Percentiles rank a stretch among this genome's conserved stretches.
Evolutionary conservation across 2,797 vertebrate species (phyloP).

Genomic region (Aldrovandia affinis): DNA sequence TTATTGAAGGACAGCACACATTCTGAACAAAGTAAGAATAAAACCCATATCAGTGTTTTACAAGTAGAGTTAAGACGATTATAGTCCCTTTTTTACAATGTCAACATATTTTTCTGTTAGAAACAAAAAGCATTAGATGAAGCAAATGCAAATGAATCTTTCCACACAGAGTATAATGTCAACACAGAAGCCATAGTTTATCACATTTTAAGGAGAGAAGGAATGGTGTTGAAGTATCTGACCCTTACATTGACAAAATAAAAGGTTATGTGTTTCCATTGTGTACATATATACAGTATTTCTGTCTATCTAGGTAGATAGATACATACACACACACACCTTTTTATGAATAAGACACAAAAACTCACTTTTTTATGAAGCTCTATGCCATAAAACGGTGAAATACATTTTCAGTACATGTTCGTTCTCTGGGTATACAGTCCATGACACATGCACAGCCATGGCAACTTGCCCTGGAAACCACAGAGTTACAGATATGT

Average conservation of each 20-base stretch:
- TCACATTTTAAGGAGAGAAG: neutral
- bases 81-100: neutral
- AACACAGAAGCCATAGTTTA: neutral
- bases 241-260: neutral
- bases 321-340: neutral
- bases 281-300: neutral
- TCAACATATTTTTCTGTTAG: neutral
- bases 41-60: neutral
- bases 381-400: too few relatives aligned
- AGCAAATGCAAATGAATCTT: constrained; percentile 2
- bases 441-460: neutral
- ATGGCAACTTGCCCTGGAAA: neutral
- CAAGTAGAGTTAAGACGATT: neutral
- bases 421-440: neutral
- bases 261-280: neutral
- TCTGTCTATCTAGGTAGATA: neutral
- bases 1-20: neutral
- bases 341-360: too few relatives aligned
- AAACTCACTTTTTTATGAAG: too few relatives aligned
- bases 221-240: neutral
- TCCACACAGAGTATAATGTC: neutral
- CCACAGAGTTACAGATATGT: neutral
- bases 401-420: neutral
- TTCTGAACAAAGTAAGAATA: neutral
- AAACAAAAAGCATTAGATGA: neutral